A percentile compares a stretch with the other conserved stretches of the same genome.
Conservation (phyloP, 2,797 vertebrate species). For the Hemitrygon akajei region DNA sequence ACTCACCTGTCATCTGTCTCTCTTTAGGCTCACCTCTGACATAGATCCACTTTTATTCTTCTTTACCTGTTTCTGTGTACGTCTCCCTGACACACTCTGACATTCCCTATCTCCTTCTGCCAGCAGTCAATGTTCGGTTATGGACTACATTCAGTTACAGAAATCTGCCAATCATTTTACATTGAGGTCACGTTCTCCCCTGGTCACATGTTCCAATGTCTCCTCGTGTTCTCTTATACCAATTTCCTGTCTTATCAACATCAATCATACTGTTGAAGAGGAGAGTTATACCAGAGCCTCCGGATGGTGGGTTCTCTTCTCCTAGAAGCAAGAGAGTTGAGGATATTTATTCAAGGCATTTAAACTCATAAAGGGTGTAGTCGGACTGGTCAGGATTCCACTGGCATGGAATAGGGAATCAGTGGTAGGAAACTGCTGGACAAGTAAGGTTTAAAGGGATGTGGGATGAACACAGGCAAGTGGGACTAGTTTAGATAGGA, state of each 20-base stretch:
- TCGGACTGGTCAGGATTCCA: no score
- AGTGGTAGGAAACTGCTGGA: not conserved
- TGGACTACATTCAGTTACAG: not conserved
- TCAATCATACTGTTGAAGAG: not conserved
- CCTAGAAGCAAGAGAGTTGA: not conserved
- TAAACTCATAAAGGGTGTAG: no score
- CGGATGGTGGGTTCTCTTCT: no score
- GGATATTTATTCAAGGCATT: not conserved
- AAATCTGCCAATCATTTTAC: not conserved
- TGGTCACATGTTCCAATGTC: no score
- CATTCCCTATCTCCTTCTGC: not conserved
- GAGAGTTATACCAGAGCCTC: not conserved
- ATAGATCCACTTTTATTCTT: not conserved
- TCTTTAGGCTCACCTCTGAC: no score
- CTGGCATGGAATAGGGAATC: no score
- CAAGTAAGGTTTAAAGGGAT: not conserved
- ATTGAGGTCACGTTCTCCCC: not conserved
- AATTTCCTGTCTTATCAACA: not conserved
- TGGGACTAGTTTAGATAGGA: no score
- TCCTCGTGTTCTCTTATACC: not conserved
- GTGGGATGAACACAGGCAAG: no score
- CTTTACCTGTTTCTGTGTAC: not conserved
- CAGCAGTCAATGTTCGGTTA: not conserved
- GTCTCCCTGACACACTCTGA: not conserved
- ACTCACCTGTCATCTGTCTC: not conserved